phyloP scores from a whole-genome alignment of 2,113 vertebrate species.

The Colinus virginianus region DNA sequence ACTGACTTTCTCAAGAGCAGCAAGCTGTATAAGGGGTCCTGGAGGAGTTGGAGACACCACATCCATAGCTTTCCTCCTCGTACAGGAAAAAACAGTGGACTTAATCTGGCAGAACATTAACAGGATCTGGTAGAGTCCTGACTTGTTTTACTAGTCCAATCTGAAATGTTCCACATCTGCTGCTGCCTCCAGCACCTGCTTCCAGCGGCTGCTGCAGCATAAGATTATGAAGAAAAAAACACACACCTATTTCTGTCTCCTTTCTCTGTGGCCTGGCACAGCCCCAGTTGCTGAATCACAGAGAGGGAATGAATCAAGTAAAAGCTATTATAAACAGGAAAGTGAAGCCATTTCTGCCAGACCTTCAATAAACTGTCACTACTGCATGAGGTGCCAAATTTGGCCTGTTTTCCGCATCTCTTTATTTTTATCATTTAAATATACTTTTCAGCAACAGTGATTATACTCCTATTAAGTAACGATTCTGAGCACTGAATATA shows the following conservation, averaged over 20 bases:
- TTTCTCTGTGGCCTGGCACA: constrained; percentile 8
- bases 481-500: constrained; percentile 41
- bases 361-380: constrained; percentile 43
- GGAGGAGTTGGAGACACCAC: not conserved
- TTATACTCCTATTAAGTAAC: constrained; percentile 50
- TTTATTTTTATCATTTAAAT: constrained; percentile 60
- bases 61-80: not conserved
- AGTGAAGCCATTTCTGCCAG: constrained; percentile 50
- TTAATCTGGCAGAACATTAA: not conserved
- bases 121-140: not conserved
- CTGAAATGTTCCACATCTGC: not conserved
- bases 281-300: constrained; percentile 47
- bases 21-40: not conserved
- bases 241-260: not conserved
- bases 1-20: not conserved
- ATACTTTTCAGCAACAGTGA: constrained; percentile 59
- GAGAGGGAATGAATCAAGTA: constrained; percentile 44
- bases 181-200: not conserved
- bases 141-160: not conserved
- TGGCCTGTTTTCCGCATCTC: constrained; percentile 22
- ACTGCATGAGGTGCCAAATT: constrained; percentile 59
- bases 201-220: not conserved
- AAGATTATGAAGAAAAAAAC: not conserved
- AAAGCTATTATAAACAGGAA: constrained; percentile 62
- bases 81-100: not conserved